Evolutionary conservation across 2,113 vertebrate species (phyloP).

Genomic region (Actinemys pallida): DNA sequence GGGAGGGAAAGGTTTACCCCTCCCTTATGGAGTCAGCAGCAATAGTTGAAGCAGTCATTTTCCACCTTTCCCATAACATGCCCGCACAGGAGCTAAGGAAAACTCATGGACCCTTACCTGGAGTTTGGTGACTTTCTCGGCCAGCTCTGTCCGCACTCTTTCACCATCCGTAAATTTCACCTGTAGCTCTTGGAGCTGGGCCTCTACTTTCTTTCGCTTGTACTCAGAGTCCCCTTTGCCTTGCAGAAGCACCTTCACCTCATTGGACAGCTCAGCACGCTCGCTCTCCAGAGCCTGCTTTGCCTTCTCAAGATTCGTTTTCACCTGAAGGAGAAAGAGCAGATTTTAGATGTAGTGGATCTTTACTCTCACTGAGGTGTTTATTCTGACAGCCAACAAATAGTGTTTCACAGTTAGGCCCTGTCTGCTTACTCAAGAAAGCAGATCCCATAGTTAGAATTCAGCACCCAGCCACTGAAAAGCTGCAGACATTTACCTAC

Average conservation of each 20-base stretch:
- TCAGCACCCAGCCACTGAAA: neutral
- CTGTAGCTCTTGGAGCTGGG: conserved; percentile 92
- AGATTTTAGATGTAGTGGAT: neutral
- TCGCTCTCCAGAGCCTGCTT: conserved; percentile 95
- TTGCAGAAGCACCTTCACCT: conserved; percentile 92
- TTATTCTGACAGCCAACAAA: neutral
- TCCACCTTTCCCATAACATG: neutral
- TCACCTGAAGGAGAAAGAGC: conserved; percentile 83
- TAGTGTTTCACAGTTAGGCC: neutral
- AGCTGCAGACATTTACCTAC: neutral
- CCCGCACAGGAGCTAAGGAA: neutral
- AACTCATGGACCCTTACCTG: conserved; percentile 82
- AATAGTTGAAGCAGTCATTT: neutral
- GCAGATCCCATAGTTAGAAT: neutral
- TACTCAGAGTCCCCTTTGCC: conserved; percentile 93
- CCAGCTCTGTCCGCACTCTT: conserved; percentile 85
- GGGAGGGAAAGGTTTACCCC: neutral
- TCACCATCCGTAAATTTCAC: conserved; percentile 91
- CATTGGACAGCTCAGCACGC: conserved; percentile 91
- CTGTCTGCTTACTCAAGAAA: neutral
- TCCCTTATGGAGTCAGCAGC: neutral
- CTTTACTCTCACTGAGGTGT: neutral
- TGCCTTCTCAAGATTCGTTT: conserved; percentile 94
- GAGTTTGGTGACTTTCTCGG: conserved; percentile 87
- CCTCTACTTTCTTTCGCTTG: conserved; percentile 93